phyloP scores from a whole-genome alignment of 2,113 vertebrate genomes.

The Cinclus mexicanus region DNA sequence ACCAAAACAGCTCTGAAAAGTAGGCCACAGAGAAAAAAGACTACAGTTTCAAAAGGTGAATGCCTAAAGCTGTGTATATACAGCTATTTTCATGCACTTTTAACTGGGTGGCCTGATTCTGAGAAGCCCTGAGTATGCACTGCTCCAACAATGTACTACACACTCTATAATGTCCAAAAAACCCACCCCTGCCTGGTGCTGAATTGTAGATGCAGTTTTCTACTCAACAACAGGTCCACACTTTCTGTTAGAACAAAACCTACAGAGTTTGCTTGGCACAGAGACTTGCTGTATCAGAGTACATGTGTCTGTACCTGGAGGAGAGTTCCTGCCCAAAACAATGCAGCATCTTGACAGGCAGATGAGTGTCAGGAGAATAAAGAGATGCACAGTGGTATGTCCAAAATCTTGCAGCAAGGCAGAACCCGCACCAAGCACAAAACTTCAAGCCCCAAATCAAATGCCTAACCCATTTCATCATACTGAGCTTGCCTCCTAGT shows the following conservation, averaged over 20 bases:
- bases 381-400: not conserved
- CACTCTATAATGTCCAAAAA: not conserved
- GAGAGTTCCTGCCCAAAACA: not conserved
- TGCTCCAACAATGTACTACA: not conserved
- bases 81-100: conserved; percentile 34
- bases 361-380: not conserved
- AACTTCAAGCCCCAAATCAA: not conserved
- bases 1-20: not conserved
- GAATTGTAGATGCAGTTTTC: not conserved
- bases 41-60: conserved; percentile 19
- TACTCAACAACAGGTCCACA: not conserved
- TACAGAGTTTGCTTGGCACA: not conserved
- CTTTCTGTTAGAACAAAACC: not conserved
- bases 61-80: not conserved
- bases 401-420: not conserved
- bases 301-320: rapidly evolving
- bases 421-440: not conserved
- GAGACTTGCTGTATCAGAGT: not conserved
- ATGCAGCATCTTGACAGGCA: not conserved
- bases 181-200: not conserved
- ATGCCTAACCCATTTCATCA: not conserved
- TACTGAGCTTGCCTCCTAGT: not conserved
- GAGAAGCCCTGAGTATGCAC: not conserved
- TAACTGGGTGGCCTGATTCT: conserved; percentile 54
- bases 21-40: not conserved